Evolutionary conservation across 2,888 invertebrate species (phyloP).

Genomic region (Lottia gigantea): DNA sequence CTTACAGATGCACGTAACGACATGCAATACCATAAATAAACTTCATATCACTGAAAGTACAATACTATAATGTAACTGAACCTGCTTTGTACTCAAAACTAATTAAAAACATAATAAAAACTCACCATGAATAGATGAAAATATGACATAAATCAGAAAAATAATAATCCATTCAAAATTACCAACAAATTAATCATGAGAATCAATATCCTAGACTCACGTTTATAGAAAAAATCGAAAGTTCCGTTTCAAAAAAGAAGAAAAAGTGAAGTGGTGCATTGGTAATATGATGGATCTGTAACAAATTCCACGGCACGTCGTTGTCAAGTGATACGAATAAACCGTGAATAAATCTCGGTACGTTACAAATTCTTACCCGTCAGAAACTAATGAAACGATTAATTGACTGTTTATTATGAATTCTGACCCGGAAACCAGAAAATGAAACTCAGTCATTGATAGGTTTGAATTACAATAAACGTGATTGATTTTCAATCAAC

Average conservation of each 20-base stretch:
- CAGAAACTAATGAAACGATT: not conserved
- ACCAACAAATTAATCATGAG: too few relatives aligned
- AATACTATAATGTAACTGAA: too few relatives aligned
- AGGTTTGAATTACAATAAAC: not conserved
- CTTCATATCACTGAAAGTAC: too few relatives aligned
- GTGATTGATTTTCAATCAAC: constrained; percentile 1
- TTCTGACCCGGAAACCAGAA: not conserved
- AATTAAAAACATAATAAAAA: too few relatives aligned
- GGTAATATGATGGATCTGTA: not conserved
- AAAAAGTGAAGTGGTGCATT: not conserved
- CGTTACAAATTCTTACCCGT: not conserved
- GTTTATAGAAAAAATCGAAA: not conserved
- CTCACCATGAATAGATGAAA: too few relatives aligned
- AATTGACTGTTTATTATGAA: not conserved
- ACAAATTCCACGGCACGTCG: not conserved
- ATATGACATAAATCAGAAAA: too few relatives aligned
- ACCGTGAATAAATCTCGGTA: not conserved
- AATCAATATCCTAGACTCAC: constrained; percentile 1
- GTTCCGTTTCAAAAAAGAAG: not conserved
- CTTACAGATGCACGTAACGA: too few relatives aligned
- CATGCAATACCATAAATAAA: too few relatives aligned
- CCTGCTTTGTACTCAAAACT: too few relatives aligned
- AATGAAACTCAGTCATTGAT: not conserved
- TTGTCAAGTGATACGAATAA: not conserved
- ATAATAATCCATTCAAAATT: too few relatives aligned